phyloP scores from a whole-genome alignment of 23 tunicate species.

The Ascidia mentula region DNA sequence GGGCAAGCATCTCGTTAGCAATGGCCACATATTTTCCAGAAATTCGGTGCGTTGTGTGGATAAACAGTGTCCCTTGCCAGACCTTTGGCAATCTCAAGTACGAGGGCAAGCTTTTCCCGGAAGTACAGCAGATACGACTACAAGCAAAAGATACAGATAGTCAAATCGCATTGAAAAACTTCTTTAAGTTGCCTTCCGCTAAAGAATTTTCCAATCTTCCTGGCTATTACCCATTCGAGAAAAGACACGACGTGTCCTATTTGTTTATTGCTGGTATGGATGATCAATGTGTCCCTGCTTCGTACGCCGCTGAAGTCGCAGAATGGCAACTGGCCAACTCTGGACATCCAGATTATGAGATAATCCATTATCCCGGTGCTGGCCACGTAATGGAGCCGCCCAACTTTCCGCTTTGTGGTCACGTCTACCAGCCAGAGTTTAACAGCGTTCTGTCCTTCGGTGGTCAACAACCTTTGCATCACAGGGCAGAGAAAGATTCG shows the following conservation, averaged over 20 bases:
- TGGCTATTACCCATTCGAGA: neutral
- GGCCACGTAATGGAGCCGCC: neutral
- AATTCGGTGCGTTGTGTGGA: neutral
- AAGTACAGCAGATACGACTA: too few species aligned
- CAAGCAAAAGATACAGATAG: too few species aligned
- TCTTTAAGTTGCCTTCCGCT: neutral
- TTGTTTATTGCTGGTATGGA: neutral
- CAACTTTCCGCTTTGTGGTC: neutral
- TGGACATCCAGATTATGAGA: neutral
- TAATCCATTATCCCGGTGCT: neutral
- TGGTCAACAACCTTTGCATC: neutral
- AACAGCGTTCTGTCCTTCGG: neutral
- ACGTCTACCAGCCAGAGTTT: neutral
- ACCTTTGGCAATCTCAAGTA: neutral
- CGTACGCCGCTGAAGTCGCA: neutral
- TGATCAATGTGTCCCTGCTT: neutral
- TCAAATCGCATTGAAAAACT: too few species aligned
- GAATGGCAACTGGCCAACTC: neutral
- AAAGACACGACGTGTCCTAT: neutral
- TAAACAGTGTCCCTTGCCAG: neutral
- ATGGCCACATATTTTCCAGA: constrained; percentile 11
- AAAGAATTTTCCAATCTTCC: neutral
- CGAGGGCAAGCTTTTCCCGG: neutral
- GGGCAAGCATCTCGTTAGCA: constrained; percentile 20
- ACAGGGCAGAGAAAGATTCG: neutral